Conservation (phyloP, 2,797 vertebrate genomes). For the Staurois parvus region DNA sequence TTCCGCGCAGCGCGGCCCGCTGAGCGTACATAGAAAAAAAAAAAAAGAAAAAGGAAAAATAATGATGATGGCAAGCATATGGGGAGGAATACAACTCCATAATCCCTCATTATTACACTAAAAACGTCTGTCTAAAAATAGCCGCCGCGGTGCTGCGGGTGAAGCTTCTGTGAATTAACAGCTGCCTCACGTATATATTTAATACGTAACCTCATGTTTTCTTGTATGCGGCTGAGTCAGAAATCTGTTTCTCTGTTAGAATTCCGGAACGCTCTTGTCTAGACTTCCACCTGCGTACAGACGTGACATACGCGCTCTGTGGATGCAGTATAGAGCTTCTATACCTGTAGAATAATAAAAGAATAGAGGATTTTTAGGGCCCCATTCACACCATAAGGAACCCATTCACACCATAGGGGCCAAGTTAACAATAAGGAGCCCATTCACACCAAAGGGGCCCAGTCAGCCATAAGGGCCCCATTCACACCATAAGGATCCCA, state of each 20-base stretch:
- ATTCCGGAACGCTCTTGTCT: neutral
- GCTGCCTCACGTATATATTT: constrained; percentile 20
- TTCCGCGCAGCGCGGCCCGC: neutral
- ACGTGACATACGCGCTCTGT: too few species aligned
- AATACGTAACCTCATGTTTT: constrained; percentile 30
- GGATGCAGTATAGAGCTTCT: too few species aligned
- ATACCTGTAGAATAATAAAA: too few species aligned
- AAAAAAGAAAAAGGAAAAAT: neutral
- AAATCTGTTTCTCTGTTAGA: constrained; percentile 8
- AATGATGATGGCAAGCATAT: neutral
- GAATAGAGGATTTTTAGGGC: too few species aligned
- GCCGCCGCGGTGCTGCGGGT: neutral
- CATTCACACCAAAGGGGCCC: too few species aligned
- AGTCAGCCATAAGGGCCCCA: too few species aligned
- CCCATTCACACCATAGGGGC: too few species aligned
- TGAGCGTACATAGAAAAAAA: neutral
- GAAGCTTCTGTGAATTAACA: constrained; percentile 18
- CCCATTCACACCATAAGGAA: too few species aligned
- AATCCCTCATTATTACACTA: constrained; percentile 38
- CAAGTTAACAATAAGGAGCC: too few species aligned
- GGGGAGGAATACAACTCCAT: neutral
- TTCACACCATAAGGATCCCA: too few species aligned
- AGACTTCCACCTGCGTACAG: neutral
- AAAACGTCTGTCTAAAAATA: constrained; percentile 47
- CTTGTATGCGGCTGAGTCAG: constrained; percentile 19